phyloP scores from a whole-genome alignment of 1,140 invertebrate species.

The Gryllus bimaculatus region DNA sequence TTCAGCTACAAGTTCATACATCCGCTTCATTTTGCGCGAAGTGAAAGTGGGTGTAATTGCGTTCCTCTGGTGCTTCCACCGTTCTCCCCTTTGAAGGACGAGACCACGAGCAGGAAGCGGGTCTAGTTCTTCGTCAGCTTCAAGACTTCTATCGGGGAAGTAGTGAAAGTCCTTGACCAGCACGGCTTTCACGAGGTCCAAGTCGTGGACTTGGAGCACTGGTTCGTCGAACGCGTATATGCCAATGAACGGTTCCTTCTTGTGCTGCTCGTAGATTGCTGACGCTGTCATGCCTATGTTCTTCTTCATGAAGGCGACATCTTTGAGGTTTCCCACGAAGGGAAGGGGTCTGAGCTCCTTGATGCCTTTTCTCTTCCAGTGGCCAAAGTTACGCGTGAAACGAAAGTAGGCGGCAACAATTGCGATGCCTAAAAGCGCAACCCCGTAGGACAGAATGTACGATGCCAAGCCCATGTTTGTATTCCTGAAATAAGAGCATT shows the following conservation, averaged over 20 bases:
- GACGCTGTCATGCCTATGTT: neutral
- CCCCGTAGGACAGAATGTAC: too few species aligned
- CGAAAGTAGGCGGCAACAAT: slow-evolving; percentile 28
- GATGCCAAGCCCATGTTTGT: too few species aligned
- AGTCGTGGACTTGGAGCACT: slow-evolving; percentile 37
- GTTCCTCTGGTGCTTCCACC: slow-evolving; percentile 38
- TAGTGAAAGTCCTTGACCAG: slow-evolving; percentile 39
- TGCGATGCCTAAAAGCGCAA: too few species aligned
- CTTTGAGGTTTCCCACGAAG: slow-evolving; percentile 36
- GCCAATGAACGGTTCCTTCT: slow-evolving; percentile 25
- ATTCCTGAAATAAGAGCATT: too few species aligned
- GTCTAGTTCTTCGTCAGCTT: slow-evolving; percentile 35
- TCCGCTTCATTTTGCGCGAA: slow-evolving; percentile 38
- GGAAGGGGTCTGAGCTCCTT: slow-evolving; percentile 34
- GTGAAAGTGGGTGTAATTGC: slow-evolving; percentile 41
- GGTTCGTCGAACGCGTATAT: slow-evolving; percentile 39
- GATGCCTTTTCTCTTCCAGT: slow-evolving; percentile 37
- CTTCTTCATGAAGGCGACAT: slow-evolving; percentile 20
- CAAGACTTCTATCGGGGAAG: slow-evolving; percentile 37
- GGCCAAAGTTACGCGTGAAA: slow-evolving; percentile 36
- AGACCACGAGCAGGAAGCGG: neutral
- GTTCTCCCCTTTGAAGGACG: slow-evolving; percentile 13
- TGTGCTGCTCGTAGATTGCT: slow-evolving; percentile 1
- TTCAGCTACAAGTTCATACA: slow-evolving; percentile 30
- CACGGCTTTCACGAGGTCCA: slow-evolving; percentile 37